phyloP scores from a whole-genome alignment of 2,113 vertebrate species.

The Corythaeola cristata region DNA sequence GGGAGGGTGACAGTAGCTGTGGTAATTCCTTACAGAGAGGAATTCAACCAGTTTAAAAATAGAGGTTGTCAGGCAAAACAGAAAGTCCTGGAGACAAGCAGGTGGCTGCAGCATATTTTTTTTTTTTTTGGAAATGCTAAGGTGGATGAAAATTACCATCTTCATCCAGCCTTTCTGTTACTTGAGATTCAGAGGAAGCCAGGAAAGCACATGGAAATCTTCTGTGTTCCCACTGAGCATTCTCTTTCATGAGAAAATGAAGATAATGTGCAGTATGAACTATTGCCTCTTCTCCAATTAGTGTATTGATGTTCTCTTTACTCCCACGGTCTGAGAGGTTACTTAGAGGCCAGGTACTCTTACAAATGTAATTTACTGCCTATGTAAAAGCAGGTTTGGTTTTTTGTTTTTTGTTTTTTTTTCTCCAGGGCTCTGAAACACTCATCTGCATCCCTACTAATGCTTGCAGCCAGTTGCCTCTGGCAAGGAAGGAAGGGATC shows the following conservation, averaged over 20 bases:
- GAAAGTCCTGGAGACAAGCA: not conserved
- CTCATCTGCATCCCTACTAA: not conserved
- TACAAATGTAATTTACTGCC: not conserved
- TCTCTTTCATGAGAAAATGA: not conserved
- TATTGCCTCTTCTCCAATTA: not conserved
- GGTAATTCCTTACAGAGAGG: not conserved
- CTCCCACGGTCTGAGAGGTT: not conserved
- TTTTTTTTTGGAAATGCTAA: not conserved
- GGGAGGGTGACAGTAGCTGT: not conserved
- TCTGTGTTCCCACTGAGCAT: not conserved
- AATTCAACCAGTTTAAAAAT: constrained; percentile 42
- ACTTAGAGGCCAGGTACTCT: not conserved
- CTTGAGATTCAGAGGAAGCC: not conserved
- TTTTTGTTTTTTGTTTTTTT: not conserved
- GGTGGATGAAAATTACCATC: not conserved
- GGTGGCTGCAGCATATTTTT: constrained; percentile 6
- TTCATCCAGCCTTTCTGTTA: not conserved
- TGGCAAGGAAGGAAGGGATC: not conserved
- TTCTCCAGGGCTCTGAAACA: not conserved
- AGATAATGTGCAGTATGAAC: not conserved
- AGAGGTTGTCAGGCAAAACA: constrained; percentile 48
- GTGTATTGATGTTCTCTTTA: not conserved
- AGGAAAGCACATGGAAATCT: not conserved
- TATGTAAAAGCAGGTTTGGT: not conserved
- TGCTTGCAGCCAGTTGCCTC: not conserved